Evolutionary conservation across 2,797 vertebrate genomes (phyloP), one percentile per base, ranked within the genome.

Genomic region (Passerculus sandwichensis): DNA sequence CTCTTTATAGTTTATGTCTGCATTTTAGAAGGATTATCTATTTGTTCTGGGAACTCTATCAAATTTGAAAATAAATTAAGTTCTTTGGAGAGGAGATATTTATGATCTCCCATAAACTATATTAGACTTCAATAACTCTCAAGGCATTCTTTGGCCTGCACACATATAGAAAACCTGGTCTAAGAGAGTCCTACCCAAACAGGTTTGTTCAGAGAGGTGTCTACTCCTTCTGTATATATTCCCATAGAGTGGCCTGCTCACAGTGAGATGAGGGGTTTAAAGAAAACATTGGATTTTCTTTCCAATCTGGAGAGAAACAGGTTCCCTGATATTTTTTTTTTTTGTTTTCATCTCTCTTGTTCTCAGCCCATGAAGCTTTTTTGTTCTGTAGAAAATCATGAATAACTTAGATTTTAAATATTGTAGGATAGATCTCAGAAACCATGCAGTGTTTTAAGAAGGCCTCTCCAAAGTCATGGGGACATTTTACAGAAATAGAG

Each of bases 251-350:
- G 5, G 3, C 67, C 8, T 48, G n/a, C 51, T 67, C 59, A 54
- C 6, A n/a, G 19, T 21, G 47, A 1, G 1, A 22, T 29, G 25
- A 45, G 13, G 1, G 1, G 11, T 3, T 1, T 60, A 64, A 84
- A 66, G 51, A 79, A 79, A 87, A 70, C 32, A 23, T 11, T 47
- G 14, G 0, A 13, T 76, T 92, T 90, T 47, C 25, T 81, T 48
- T 75, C n/a, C n/a, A 22, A 0, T 36, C 29, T 54, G 26, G 25
- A 87, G 26, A 61, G 9, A 91, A 90, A 72, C 2, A 38, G 1
- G 2, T 72, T 65, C 7, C 8, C n/a, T 88, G 48, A 48, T 48
- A 36, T 40, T 69, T 74, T 60, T 80, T 36, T 67, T 69, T 64
- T 80, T 67, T 69, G 10, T 23, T 73, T 75, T 78, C n/a, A 34